Base-by-base conservation (phyloP, 1,140 invertebrate genomes). In the Hermetia illucens region DNA sequence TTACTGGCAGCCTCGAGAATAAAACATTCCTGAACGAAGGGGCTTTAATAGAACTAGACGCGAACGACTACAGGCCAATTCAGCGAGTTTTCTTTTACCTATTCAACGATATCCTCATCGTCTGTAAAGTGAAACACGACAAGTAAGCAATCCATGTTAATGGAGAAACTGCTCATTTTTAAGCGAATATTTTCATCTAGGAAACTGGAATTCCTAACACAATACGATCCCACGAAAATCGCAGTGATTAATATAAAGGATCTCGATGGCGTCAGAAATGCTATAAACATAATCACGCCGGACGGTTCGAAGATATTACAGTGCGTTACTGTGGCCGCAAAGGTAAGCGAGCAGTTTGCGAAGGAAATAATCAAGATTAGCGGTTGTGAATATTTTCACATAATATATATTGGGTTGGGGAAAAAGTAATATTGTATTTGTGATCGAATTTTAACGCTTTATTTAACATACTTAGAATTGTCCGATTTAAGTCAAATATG, bases 221-320 rank as follows among this genome's bases (percentile, higher is more conserved):
- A 86, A 49, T 95, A 96, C 59, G 85, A 93, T 48, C 68, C 97
- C 2, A 87, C 88, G 53, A 89, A 77, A 55, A 63, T 98, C 42
- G 92, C 91, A 20, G 82, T 95, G 15, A 91, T 98, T 0, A 98
- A 98, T 68, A 87, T 97, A 3, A 72, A 85, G 47, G 91, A 97
- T 66, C 66, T 90, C 39, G 86, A 84, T 33, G 82, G 76, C 40
- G 76, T 92, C 0, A 93, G 91, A 59, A 79, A 91, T 59, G 86
- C 88, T 3, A 94, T 96, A 48, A 96, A 96, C 62, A 70, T 96
- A 1, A 65, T 97, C 38, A 90, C 89, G 40, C 93, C 93, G 58
- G 89, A 91, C 12, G 90, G 93, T 50, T 87, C 88, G 2, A 77
- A 89, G 53, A 78, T 94, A 27, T 93, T 94, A 61, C 88, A 93